These are phyloP conservation scores for Chamaetylas fuelleborni DNA, from an alignment of 2,113 vertebrate species.

Conservation along the genomic window DNA sequence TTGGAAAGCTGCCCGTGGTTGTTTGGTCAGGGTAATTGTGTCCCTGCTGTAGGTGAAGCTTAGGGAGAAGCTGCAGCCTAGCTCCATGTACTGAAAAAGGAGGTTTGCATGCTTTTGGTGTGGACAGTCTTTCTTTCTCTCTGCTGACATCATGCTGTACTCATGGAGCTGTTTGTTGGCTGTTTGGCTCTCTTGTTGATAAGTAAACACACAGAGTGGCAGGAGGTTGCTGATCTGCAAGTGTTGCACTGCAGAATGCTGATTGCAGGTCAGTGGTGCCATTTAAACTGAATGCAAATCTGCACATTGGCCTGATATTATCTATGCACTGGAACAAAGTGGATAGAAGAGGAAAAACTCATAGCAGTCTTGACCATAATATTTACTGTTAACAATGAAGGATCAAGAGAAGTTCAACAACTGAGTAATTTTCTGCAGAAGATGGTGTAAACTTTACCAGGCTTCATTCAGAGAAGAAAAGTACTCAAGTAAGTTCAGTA, in stretches of 20 bases:
- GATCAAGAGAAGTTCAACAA: not conserved
- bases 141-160: not conserved
- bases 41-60: not conserved
- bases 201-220: not conserved
- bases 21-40: not conserved
- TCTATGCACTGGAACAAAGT: not conserved
- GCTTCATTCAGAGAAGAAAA: not conserved
- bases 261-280: not conserved
- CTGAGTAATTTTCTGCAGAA: not conserved
- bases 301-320: not conserved
- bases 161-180: not conserved
- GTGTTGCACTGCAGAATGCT: not conserved
- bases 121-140: not conserved
- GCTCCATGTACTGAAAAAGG: not conserved
- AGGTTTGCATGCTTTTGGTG: not conserved
- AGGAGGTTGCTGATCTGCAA: not conserved
- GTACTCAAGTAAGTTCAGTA: not conserved
- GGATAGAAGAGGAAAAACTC: not conserved
- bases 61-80: not conserved
- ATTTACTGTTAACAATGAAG: not conserved
- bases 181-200: not conserved
- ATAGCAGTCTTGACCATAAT: not conserved
- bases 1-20: not conserved
- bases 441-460: not conserved
- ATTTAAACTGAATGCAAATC: not conserved